Evolutionary conservation across 2,113 vertebrate species (phyloP).

Genomic region (Aramus guarauna): DNA sequence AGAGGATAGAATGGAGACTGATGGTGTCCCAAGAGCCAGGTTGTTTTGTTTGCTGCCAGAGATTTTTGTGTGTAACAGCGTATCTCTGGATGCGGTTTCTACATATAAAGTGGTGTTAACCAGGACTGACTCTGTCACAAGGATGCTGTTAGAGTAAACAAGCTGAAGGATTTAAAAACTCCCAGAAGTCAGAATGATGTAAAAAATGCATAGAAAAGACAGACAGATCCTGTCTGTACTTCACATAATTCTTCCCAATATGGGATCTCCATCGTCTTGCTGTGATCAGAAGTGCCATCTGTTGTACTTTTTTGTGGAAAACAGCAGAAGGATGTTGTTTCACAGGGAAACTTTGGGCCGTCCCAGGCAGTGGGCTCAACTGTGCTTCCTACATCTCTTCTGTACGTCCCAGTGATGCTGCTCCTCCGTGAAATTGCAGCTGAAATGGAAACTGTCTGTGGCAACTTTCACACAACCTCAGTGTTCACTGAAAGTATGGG

Average conservation of each 20-base stretch:
- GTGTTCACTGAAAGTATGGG: background rate
- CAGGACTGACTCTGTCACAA: background rate
- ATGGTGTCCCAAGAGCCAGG: background rate
- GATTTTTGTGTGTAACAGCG: background rate
- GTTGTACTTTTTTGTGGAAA: background rate
- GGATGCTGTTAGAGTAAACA: background rate
- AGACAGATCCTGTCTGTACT: background rate
- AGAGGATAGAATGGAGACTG: background rate
- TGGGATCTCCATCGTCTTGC: background rate
- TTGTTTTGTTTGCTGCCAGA: background rate
- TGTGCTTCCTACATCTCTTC: background rate
- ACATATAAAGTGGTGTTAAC: background rate
- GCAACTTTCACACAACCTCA: background rate
- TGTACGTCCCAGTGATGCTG: background rate
- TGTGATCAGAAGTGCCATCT: background rate
- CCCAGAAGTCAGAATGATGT: background rate
- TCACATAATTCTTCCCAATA: background rate
- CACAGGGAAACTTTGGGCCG: background rate
- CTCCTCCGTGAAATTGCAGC: background rate
- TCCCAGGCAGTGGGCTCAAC: background rate
- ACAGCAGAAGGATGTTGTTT: background rate
- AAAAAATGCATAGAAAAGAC: background rate
- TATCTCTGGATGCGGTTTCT: background rate
- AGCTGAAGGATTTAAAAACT: background rate
- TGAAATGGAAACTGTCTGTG: background rate